These are phyloP conservation scores for Alligator sinensis DNA, from an alignment of 2,113 vertebrate genomes.

Conservation along the genomic window DNA sequence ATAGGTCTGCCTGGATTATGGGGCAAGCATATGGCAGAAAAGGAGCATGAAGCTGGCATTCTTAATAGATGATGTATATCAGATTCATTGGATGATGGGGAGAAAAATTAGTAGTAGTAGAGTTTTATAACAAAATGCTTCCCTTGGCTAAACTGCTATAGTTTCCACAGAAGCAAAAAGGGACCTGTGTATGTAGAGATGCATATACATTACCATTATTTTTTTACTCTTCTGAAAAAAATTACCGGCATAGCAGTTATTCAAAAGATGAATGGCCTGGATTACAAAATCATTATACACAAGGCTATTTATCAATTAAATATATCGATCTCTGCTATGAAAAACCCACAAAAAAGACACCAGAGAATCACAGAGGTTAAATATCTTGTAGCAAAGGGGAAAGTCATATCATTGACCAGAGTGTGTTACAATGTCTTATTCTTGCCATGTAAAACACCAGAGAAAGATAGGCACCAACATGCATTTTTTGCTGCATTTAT, in stretches of 20 bases:
- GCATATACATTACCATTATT: background rate
- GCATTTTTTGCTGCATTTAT: background rate
- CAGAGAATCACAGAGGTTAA: background rate
- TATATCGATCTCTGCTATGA: background rate
- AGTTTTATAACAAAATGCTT: background rate
- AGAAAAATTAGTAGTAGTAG: background rate
- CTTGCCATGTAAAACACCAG: background rate
- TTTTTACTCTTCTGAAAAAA: background rate
- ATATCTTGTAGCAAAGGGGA: background rate
- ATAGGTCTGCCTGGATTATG: background rate
- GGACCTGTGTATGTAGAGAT: background rate
- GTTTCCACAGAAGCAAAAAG: background rate
- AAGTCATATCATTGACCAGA: background rate
- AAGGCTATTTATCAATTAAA: background rate
- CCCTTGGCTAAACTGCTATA: background rate
- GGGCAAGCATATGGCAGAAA: background rate
- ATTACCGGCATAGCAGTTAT: constrained; percentile 3
- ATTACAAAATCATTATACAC: constrained; percentile 18
- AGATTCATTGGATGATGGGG: no score
- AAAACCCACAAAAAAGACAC: background rate
- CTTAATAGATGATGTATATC: no score
- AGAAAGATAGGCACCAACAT: background rate
- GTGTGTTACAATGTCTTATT: background rate
- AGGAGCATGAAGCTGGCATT: background rate
- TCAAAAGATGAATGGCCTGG: constrained; percentile 11